Evolutionary conservation across 2,888 invertebrate species (phyloP).

Genomic region (Bibio marci): DNA sequence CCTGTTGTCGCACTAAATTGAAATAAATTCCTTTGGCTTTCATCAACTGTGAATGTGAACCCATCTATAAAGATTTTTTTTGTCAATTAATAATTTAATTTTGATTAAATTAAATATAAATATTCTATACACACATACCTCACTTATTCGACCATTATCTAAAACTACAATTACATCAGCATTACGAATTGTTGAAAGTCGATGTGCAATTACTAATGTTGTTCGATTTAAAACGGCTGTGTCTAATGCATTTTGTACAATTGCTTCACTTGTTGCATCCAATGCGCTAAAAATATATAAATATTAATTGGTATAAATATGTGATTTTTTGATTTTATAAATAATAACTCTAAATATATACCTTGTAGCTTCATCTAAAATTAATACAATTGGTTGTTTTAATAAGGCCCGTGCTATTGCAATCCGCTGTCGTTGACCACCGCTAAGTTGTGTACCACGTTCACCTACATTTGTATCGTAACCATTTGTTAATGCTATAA

Average conservation of each 20-base stretch:
- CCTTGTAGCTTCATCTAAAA: slow-evolving; percentile 92
- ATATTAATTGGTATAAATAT: not conserved
- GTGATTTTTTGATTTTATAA: too few species aligned
- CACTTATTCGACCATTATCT: slow-evolving; percentile 64
- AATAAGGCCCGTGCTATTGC: slow-evolving; percentile 88
- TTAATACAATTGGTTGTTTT: slow-evolving; percentile 74
- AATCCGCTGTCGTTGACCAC: slow-evolving; percentile 88
- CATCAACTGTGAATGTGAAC: slow-evolving; percentile 64
- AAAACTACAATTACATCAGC: slow-evolving; percentile 87
- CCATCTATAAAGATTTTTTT: slow-evolving; percentile 40
- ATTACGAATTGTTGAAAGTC: slow-evolving; percentile 78
- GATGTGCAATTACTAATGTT: slow-evolving; percentile 87
- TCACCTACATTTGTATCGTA: slow-evolving; percentile 82
- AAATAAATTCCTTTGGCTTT: slow-evolving; percentile 68
- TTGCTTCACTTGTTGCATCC: slow-evolving; percentile 81
- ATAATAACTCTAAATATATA: slow-evolving; percentile 19
- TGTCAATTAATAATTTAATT: slow-evolving; percentile 7
- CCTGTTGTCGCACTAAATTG: slow-evolving; percentile 64
- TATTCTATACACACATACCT: slow-evolving; percentile 35
- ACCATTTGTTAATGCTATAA: slow-evolving; percentile 59
- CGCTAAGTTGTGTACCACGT: slow-evolving; percentile 78
- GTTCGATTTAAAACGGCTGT: slow-evolving; percentile 69
- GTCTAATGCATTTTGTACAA: slow-evolving; percentile 80
- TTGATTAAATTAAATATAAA: not conserved
- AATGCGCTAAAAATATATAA: slow-evolving; percentile 48